Base-by-base conservation (phyloP, 1,140 invertebrate species). In the Epicauta chinensis region DNA sequence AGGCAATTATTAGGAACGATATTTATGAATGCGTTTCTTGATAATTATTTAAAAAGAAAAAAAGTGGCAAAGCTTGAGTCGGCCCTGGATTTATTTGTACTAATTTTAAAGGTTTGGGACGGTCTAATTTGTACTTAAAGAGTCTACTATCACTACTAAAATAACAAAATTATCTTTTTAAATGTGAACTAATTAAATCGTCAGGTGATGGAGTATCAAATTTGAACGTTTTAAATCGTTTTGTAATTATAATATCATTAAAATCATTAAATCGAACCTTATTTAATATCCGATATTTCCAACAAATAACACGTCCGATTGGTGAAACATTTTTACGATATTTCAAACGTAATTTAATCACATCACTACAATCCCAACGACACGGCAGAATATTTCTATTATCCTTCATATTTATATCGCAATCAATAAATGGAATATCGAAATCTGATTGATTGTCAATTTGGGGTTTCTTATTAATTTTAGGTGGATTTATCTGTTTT, bases 131-230 rank as follows among this genome's bases (percentile, higher is more conserved):
- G n/a, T n/a, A n/a, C n/a, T n/a, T n/a, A n/a, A n/a, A n/a, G n/a
- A n/a, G n/a, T n/a, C n/a, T n/a, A n/a, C n/a, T n/a, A n/a, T n/a
- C n/a, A n/a, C n/a, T n/a, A n/a, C n/a, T n/a, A n/a, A n/a, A n/a
- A 23, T 23, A 23, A 23, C 1, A 3, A 23, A 23, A 23, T 23
- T 7, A 23, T 3, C 7, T 0, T 2, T 23, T 23, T 1, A 23
- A 23, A 23, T 23, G 23, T 23, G 23, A 23, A 23, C 23, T 23
- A 1, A 23, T 23, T 2, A 23, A 23, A 23, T 73, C 75, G 67
- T 83, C 80, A 15, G 81, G 81, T 0, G 82, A 86, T 2, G 76
- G 76, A 40, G 70, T 74, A 31, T 74, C 70, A 70, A 84, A 84
- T 45, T 77, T 72, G 68, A 83, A 80, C 49, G 53, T 64, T 53